Evolutionary conservation across 2,797 vertebrate species (phyloP).

Genomic region (Molossus molossus): DNA sequence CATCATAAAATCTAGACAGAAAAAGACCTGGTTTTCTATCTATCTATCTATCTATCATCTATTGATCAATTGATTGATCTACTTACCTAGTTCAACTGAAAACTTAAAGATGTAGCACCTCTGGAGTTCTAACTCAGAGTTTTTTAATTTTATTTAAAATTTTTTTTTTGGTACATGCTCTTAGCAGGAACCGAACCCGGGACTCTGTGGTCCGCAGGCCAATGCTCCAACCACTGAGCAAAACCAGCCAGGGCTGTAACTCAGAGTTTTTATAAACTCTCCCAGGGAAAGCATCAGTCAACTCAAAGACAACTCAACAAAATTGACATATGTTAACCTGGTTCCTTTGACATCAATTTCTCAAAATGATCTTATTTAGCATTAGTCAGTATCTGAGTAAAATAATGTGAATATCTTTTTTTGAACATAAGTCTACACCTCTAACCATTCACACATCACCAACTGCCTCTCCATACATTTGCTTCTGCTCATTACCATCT

Average conservation of each 20-base stretch:
- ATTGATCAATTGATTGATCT: background rate
- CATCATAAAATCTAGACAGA: background rate
- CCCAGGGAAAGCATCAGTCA: background rate
- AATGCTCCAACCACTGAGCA: no score
- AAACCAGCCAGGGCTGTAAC: background rate
- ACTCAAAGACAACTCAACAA: background rate
- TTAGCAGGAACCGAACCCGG: no score
- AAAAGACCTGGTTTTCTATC: background rate
- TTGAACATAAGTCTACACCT: background rate
- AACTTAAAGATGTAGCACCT: background rate
- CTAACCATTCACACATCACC: background rate
- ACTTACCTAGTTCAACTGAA: background rate
- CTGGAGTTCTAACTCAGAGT: background rate
- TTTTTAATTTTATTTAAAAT: background rate
- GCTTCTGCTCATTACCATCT: background rate
- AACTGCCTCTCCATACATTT: background rate
- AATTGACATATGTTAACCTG: background rate
- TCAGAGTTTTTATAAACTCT: background rate
- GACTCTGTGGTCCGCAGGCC: no score
- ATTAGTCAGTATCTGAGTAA: background rate
- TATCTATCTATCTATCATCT: background rate
- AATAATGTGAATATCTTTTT: background rate
- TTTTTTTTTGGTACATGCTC: no score
- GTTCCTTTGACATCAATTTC: background rate
- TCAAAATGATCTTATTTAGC: constrained; percentile 5